Evolutionary conservation across 2,888 invertebrate genomes (phyloP), one percentile per base, ranked within the genome.

Genomic region (Papilio demoleus): DNA sequence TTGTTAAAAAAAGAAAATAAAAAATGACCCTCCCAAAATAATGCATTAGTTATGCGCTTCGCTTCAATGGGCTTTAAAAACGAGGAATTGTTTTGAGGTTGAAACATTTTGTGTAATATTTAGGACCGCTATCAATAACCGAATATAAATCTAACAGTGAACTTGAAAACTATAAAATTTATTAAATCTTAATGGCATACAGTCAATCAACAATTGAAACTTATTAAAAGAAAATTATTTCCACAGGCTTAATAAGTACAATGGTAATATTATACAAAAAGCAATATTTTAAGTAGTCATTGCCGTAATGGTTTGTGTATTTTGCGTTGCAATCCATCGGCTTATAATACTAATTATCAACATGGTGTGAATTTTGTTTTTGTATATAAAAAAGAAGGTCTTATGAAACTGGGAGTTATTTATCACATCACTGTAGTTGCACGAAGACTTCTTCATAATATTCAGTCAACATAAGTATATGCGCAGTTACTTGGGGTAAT

Each of bases 1-100:
- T 24, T 22, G 56, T 53, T n/a, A 62, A 27, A 62, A 62, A 40
- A 40, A 22, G 14, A 61, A 40, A 8, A 31, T 17, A 58, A 36
- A 59, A 59, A 38, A 59, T 1, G 1, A 11, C 4, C 9, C 4
- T 8, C 34, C 4, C 14, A 38, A 38, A 12, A 38, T n/a, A 38
- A 38, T 12, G 12, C 3, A 12, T 31, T 6, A n/a, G n/a, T n/a
- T n/a, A 31, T 4, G 31, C 31, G 6, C 31, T 31, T 31, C 31
- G 31, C 31, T 31, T 31, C 31, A 31, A 31, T 31, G 6, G 6
- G 31, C 31, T n/a, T n/a, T n/a, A n/a, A n/a, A n/a, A n/a, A n/a
- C n/a, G n/a, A n/a, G n/a, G n/a, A n/a, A n/a, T n/a, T n/a, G n/a
- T n/a, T n/a, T n/a, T n/a, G n/a, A n/a, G n/a, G n/a, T n/a, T n/a